A percentile compares a stretch with the other conserved stretches of the same genome.
phyloP scores from a whole-genome alignment of 1,140 invertebrate species.

The Belonocnema kinseyi region DNA sequence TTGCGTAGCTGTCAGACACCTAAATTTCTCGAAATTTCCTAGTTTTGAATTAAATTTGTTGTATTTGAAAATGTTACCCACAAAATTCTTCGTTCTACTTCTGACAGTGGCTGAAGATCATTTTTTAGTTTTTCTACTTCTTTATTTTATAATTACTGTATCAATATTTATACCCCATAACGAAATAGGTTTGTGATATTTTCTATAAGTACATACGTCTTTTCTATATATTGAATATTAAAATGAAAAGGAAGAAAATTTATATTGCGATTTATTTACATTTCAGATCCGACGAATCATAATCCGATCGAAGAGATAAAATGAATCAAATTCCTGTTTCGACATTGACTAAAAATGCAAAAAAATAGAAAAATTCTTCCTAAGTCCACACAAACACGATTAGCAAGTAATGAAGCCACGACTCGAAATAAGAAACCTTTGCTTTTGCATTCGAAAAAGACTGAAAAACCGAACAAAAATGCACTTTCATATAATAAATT shows the following conservation, averaged over 20 bases:
- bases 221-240: not conserved
- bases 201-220: not conserved
- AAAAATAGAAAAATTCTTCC: conserved; percentile 8
- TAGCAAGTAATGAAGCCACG: not conserved
- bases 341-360: not conserved
- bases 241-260: not conserved
- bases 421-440: not conserved
- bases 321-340: not conserved
- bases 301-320: not conserved
- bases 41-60: not conserved
- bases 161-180: not conserved
- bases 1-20: not conserved
- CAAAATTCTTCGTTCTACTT: not conserved
- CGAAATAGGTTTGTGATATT: not conserved
- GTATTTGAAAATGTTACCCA: not conserved
- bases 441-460: not conserved
- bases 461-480: not conserved
- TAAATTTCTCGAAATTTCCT: too few species aligned
- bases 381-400: not conserved
- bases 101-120: not conserved
- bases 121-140: not conserved
- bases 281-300: not conserved
- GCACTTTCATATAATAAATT: not conserved
- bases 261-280: not conserved
- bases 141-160: not conserved